A percentile compares a stretch with the other conserved stretches of the same genome.
phyloP scores from a whole-genome alignment of 1,140 invertebrate genomes.

The Coenobita brevimanus region DNA sequence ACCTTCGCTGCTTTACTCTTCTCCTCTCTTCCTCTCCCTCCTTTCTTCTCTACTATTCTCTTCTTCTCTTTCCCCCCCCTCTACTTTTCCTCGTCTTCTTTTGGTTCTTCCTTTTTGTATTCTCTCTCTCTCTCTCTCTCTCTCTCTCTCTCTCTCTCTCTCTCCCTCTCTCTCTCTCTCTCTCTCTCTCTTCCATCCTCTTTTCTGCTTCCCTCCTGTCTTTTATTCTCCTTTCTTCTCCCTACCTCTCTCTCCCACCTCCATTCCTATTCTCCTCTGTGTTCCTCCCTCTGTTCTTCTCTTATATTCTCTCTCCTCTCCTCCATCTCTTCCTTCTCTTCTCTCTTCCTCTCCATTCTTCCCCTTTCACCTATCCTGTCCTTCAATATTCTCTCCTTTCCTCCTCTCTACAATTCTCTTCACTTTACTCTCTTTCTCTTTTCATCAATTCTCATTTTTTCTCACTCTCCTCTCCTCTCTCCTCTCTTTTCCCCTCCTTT shows the following conservation, averaged over 20 bases:
- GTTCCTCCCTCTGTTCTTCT: background rate
- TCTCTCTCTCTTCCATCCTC: background rate
- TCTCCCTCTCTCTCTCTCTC: background rate
- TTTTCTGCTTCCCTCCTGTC: background rate
- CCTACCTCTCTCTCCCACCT: background rate
- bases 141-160: background rate
- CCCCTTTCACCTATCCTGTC: background rate
- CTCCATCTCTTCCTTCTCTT: background rate
- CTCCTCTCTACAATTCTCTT: background rate
- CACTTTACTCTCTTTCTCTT: background rate
- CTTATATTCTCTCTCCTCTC: background rate
- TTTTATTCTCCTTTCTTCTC: background rate
- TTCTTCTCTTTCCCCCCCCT: background rate
- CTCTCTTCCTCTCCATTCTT: background rate
- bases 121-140: background rate
- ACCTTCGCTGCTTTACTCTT: too few relatives aligned
- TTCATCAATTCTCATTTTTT: slow-evolving; percentile 2
- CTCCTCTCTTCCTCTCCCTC: background rate
- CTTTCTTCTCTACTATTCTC: background rate
- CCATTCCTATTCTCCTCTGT: background rate
- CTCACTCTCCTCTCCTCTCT: background rate
- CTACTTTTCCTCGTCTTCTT: background rate
- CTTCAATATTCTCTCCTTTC: background rate
- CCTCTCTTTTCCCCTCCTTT: background rate
- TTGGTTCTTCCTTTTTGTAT: background rate